phyloP scores from a whole-genome alignment of 2,113 vertebrate species.

The Pipra filicauda region DNA sequence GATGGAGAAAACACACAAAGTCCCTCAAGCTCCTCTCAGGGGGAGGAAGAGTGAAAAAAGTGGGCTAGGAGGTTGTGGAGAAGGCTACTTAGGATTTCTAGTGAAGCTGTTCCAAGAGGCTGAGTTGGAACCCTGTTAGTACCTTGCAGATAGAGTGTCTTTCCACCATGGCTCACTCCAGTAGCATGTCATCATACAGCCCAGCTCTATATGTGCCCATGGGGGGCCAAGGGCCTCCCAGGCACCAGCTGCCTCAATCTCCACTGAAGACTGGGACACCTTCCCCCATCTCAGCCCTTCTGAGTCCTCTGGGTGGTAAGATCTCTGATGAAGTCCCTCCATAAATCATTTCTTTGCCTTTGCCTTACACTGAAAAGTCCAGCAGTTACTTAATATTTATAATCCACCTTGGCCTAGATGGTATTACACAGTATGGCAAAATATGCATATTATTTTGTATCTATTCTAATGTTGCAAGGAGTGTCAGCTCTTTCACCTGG shows the following conservation, averaged over 20 bases:
- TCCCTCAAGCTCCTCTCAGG: fast-evolving
- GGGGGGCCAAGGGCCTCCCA: background rate
- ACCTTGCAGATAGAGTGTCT: background rate
- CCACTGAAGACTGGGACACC: background rate
- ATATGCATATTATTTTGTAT: background rate
- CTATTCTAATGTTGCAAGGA: background rate
- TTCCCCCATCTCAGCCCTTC: background rate
- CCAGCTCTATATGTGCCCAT: background rate
- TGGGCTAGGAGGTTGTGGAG: background rate
- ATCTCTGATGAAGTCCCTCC: background rate
- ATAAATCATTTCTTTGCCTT: background rate
- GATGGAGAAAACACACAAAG: background rate
- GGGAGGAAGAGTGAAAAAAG: background rate
- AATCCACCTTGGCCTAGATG: background rate
- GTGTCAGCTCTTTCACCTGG: background rate
- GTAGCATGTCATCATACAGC: fast-evolving
- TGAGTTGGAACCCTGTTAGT: background rate
- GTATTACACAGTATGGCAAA: background rate
- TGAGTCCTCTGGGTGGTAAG: background rate
- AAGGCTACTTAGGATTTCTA: background rate
- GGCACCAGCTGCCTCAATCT: background rate
- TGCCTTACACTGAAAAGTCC: background rate
- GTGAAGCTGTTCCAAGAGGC: background rate
- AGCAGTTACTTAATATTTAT: background rate
- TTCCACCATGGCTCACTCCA: background rate